Evolutionary conservation across 2,888 invertebrate species (phyloP), one percentile per base, ranked within the genome.

Genomic region (Drosophila fungiperda): DNA sequence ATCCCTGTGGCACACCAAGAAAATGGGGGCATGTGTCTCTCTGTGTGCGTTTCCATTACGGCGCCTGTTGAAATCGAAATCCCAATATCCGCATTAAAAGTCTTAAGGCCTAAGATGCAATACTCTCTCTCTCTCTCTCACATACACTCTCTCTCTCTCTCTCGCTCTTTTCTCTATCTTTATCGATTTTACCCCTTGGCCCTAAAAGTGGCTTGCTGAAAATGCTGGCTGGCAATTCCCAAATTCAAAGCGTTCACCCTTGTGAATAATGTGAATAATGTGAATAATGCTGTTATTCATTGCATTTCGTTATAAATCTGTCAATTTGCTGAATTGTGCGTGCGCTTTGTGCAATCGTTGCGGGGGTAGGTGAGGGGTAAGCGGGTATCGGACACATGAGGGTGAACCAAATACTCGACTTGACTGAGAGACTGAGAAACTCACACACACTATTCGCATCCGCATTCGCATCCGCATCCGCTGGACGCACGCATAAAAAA

Each of bases 281-380:
- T 82, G 77, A 81, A 84, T 80, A 82, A 78, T 82, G 85, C 78
- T 71, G 80, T 80, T 82, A 85, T 87, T 87, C 87, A 87, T 84
- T 84, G 84, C 85, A 82, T 82, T 76, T 82, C 76, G 87, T 83
- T 86, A 89, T 87, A 89, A 90, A 91, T 91, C 90, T 91, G 87
- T 89, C 89, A 91, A 86, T 88, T 90, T 91, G 87, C 89, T 76
- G 87, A 83, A 83, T 83, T 83, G 83, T 87, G 83, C 83, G 87
- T 83, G 79, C 64, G 71, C 59, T 66, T 65, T 67, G 57, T 77
- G 78, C 80, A 80, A 78, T 75, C 68, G 82, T 65, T 2, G 29
- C 73, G 73, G 76, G 70, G 76, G 62, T 59, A 59, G 40, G 23
- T 12, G n/a, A 9, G 2, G 48, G 26, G 26, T 26, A 5, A 26